Base-by-base conservation (phyloP, 2,888 invertebrate genomes). In the Tenodera sinensis region DNA sequence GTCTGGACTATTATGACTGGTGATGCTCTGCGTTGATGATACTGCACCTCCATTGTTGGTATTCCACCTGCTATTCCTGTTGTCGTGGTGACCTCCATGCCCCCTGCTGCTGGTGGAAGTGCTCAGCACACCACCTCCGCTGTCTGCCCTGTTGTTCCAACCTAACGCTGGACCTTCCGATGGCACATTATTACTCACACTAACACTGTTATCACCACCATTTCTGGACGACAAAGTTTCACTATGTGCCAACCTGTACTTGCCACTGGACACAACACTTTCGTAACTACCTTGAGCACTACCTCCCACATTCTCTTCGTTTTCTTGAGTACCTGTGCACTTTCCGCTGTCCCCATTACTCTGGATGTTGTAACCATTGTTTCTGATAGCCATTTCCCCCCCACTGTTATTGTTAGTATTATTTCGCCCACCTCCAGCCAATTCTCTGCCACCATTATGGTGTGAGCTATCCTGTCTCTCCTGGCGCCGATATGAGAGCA, bases 1-100 rank as follows among this genome's bases (percentile, higher is more conserved):
- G 90, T 93, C 93, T 6, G 93, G 93, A 91, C 93, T 93, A 87
- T 93, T 86, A 88, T 83, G 89, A 83, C 25, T 84, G 83, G 34
- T 83, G 89, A 83, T 90, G 83, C 83, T 90, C 83, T 87, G 87
- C 12, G 42, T 83, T 42, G 87, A 83, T 6, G 87, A 34, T 4
- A 87, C 87, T 89, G 81, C 88, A 89, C 84, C 91, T 90, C 71
- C 91, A 91, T 85, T 91, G 90, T 42, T 91, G 91, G 85, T 90
- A 90, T 90, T 91, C 85, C 87, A 87, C 83, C 90, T 89, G 34
- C 47, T 87, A 54, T 89, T 90, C 8, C 90, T 87, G 83, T 89
- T 89, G 88, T 90, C 90, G 71, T 90, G 89, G 88, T 90, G 90
- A 71, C 89, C 89, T 20, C 89, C 89, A 71, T 89, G 89, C n/a